Conservation (phyloP, 2,797 vertebrate genomes). For the Aeoliscus strigatus region DNA sequence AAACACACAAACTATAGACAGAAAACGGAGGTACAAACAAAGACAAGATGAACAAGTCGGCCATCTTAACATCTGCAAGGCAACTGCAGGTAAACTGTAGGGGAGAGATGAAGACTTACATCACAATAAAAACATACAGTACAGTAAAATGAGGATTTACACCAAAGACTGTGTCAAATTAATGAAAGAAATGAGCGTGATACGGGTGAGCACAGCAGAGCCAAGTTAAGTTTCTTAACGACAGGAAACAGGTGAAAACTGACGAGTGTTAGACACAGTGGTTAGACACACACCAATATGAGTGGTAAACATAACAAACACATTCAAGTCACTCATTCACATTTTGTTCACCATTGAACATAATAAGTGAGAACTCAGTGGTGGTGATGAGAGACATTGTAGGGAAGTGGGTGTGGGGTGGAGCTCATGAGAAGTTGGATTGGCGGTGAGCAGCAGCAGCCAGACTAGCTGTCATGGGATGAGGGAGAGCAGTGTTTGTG, state of each 20-base stretch:
- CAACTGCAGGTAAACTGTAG: slow-evolving; percentile 16
- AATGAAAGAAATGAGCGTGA: slow-evolving; percentile 16
- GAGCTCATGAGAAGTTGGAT: slow-evolving; percentile 45
- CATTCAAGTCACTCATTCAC: slow-evolving; percentile 14
- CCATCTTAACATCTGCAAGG: slow-evolving; percentile 3
- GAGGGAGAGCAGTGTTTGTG: background rate
- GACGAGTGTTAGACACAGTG: background rate
- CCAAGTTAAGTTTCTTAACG: slow-evolving; percentile 11
- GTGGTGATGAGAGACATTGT: slow-evolving; percentile 26
- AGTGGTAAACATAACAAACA: slow-evolving; percentile 1
- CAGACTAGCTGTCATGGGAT: slow-evolving; percentile 60
- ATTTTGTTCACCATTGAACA: background rate
- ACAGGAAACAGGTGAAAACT: slow-evolving; percentile 18
- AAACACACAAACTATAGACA: slow-evolving; percentile 5
- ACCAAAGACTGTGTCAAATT: slow-evolving; percentile 2
- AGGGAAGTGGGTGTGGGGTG: background rate
- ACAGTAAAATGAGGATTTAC: slow-evolving; percentile 10
- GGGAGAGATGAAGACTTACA: slow-evolving; percentile 28
- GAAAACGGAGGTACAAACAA: no score
- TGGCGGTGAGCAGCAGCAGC: slow-evolving; percentile 70
- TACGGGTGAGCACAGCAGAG: slow-evolving; percentile 35
- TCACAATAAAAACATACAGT: no score
- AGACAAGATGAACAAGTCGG: slow-evolving; percentile 14
- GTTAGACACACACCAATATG: background rate
- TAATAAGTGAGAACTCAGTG: slow-evolving; percentile 1